A percentile compares a stretch with the other conserved stretches of the same genome.
Conservation (phyloP, 2,113 vertebrate genomes). For the Vidua macroura region DNA sequence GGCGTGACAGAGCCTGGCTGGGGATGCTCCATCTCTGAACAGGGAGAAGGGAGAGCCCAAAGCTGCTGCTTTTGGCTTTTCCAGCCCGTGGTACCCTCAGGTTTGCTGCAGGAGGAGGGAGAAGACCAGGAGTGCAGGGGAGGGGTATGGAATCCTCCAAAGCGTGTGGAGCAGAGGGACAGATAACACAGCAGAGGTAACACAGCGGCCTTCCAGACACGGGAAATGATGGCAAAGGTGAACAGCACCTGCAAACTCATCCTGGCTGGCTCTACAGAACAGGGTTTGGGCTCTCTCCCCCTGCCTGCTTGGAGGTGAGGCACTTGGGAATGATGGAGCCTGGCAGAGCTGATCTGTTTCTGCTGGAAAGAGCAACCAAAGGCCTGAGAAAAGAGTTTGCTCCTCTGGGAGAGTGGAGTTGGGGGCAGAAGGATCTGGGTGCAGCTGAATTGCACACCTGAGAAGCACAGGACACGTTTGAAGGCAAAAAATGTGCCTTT, state of each 20-base stretch:
- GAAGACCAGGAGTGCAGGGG: neutral
- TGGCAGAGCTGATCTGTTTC: neutral
- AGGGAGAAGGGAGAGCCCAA: neutral
- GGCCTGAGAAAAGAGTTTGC: neutral
- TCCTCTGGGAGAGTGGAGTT: rapidly evolving
- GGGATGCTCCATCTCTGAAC: neutral
- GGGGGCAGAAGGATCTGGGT: neutral
- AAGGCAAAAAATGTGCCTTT: neutral
- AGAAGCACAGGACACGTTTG: neutral
- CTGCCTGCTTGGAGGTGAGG: neutral
- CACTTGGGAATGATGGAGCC: neutral
- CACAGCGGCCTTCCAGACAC: neutral
- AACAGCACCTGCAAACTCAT: neutral
- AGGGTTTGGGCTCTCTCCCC: neutral
- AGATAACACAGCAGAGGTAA: neutral
- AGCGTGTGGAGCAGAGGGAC: neutral
- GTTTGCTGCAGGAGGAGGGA: neutral
- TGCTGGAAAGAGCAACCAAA: neutral
- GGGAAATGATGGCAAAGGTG: neutral
- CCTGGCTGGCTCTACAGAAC: neutral
- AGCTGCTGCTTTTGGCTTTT: neutral
- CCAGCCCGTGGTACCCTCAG: rapidly evolving
- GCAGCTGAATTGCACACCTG: neutral
- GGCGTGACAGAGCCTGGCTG: neutral
- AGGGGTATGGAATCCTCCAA: neutral